These are phyloP conservation scores for Parelbella ahira DNA, from an alignment of 2,888 invertebrate species.

Conservation along the genomic window DNA sequence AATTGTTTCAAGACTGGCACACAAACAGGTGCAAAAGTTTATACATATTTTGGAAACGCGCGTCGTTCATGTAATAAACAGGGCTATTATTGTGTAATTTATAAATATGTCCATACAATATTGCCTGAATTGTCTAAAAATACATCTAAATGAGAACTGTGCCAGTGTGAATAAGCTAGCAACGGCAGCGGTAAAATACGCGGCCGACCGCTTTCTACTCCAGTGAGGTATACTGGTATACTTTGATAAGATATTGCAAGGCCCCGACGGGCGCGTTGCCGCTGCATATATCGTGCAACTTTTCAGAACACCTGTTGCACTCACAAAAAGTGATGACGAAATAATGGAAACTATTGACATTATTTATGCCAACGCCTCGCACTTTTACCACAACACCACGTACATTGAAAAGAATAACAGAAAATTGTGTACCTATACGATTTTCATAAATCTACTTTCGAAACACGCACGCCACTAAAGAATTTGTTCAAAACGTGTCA, in stretches of 20 bases:
- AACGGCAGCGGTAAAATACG: slow-evolving; percentile 17
- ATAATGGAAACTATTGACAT: too few relatives aligned
- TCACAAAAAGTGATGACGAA: too few relatives aligned
- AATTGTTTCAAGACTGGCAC: too few relatives aligned
- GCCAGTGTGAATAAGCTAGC: slow-evolving; percentile 15
- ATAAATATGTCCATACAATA: too few relatives aligned
- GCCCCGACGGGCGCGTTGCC: slow-evolving; percentile 22
- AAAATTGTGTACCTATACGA: slow-evolving; percentile 37
- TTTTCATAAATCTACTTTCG: slow-evolving; percentile 46
- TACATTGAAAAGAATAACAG: too few relatives aligned
- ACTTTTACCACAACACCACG: too few relatives aligned
- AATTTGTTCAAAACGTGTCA: slow-evolving; percentile 53
- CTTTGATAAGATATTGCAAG: slow-evolving; percentile 27
- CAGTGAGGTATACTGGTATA: slow-evolving; percentile 17
- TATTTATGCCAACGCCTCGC: too few relatives aligned
- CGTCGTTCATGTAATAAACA: too few relatives aligned
- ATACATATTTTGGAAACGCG: too few relatives aligned
- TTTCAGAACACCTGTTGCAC: slow-evolving; percentile 50
- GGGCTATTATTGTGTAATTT: too few relatives aligned
- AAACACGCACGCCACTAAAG: slow-evolving; percentile 47
- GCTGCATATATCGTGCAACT: background rate
- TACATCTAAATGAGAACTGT: slow-evolving; percentile 11
- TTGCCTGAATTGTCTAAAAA: too few relatives aligned
- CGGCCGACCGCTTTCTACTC: slow-evolving; percentile 20
- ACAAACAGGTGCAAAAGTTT: too few relatives aligned